Conservation (phyloP, 1,140 invertebrate genomes). For the Drosophila triauraria region DNA sequence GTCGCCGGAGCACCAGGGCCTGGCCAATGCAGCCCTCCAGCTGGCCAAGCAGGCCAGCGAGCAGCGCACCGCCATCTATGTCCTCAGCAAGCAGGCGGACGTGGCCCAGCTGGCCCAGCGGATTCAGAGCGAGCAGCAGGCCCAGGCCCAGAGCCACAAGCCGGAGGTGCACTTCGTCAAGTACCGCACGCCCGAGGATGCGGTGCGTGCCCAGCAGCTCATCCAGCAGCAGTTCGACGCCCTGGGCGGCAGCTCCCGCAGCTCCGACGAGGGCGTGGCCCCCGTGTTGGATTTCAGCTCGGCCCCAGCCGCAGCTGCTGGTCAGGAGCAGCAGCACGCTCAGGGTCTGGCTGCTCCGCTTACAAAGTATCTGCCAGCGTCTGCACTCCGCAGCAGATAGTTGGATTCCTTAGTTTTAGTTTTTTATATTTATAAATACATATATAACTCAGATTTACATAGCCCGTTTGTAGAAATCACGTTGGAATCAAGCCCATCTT, state of each 20-base stretch:
- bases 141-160: conserved; percentile 49
- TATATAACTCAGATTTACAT: neutral
- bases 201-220: conserved; percentile 68
- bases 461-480: neutral
- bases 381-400: conserved; percentile 46
- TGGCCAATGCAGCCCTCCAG: conserved; percentile 70
- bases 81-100: conserved; percentile 75
- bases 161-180: conserved; percentile 79
- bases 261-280: conserved; percentile 71
- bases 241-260: conserved; percentile 67
- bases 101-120: conserved; percentile 60
- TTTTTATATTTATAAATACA: conserved; percentile 23
- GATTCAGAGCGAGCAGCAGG: conserved; percentile 51
- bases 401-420: conserved; percentile 11
- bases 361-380: conserved; percentile 63
- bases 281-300: conserved; percentile 73
- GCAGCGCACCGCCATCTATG: conserved; percentile 70
- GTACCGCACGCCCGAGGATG: conserved; percentile 74
- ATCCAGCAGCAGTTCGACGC: conserved; percentile 75
- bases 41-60: conserved; percentile 73
- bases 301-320: conserved; percentile 16
- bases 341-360: conserved; percentile 16
- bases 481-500: conserved; percentile 5
- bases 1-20: conserved; percentile 69
- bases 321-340: conserved; percentile 11